A percentile compares a stretch with the other conserved stretches of the same genome.
These are phyloP conservation scores for Abrostola tripartita DNA, from an alignment of 2,888 invertebrate genomes.

Conservation along the genomic window DNA sequence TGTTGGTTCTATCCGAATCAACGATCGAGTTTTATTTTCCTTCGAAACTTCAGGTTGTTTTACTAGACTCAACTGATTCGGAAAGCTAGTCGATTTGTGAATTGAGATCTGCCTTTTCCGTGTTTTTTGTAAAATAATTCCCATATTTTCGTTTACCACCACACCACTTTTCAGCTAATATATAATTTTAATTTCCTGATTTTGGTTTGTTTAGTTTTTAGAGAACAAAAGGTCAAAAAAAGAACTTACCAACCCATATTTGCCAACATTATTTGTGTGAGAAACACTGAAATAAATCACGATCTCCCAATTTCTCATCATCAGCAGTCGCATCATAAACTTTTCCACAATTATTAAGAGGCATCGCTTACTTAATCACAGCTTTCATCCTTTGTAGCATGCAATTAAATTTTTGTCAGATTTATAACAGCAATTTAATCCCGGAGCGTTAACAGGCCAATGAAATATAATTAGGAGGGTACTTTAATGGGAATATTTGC, in stretches of 20 bases:
- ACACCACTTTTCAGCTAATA: too few relatives aligned
- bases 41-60: constrained; percentile 6
- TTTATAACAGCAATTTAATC: constrained; percentile 46
- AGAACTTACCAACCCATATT: too few relatives aligned
- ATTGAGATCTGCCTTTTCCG: background rate
- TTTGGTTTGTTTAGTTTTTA: too few relatives aligned
- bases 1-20: constrained; percentile 21
- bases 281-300: too few relatives aligned
- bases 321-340: too few relatives aligned
- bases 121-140: background rate
- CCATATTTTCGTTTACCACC: too few relatives aligned
- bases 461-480: constrained; percentile 49
- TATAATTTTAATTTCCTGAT: too few relatives aligned
- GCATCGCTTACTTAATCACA: constrained; percentile 12
- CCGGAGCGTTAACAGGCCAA: constrained; percentile 36
- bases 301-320: too few relatives aligned
- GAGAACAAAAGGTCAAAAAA: too few relatives aligned
- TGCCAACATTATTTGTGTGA: too few relatives aligned
- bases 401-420: constrained; percentile 40
- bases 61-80: background rate
- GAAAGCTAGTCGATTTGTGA: background rate
- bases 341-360: constrained; percentile 5
- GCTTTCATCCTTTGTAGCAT: constrained; percentile 16
- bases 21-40: constrained; percentile 18
- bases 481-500: constrained; percentile 42